phyloP scores from a whole-genome alignment of 2,113 vertebrate species.

The Gyps fulvus region DNA sequence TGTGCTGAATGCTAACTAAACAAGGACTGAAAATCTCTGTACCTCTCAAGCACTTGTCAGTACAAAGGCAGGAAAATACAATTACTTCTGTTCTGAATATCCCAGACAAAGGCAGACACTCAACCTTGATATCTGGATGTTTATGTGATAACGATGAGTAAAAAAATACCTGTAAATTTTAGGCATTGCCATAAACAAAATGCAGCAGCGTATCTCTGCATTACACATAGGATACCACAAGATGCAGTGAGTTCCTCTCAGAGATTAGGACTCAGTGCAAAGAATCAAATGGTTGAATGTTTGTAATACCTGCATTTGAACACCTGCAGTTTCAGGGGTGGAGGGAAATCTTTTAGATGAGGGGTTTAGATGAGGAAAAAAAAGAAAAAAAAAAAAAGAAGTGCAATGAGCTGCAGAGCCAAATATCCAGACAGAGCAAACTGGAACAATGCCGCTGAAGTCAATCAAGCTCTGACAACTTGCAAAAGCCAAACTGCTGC shows the following conservation, averaged over 20 bases:
- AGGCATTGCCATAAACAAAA: background rate
- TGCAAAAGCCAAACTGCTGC: background rate
- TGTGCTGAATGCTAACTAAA: background rate
- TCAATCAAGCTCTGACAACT: conserved; percentile 8
- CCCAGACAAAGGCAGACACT: background rate
- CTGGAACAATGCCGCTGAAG: background rate
- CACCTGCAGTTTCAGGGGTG: background rate
- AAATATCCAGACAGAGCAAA: background rate
- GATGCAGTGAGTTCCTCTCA: background rate
- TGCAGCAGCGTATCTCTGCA: background rate
- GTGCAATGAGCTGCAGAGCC: background rate
- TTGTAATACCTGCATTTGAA: background rate
- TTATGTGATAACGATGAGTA: background rate
- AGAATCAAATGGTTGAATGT: background rate
- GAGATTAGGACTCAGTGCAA: background rate
- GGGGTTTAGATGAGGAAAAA: background rate
- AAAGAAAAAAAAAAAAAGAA: background rate
- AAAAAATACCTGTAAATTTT: background rate
- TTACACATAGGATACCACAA: background rate
- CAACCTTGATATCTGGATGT: background rate
- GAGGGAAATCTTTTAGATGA: background rate
- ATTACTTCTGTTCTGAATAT: background rate
- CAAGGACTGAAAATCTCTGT: background rate
- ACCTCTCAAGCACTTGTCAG: background rate
- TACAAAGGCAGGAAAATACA: background rate